phyloP scores from a whole-genome alignment of 2,113 vertebrate genomes.

The Fukomys damarensis region DNA sequence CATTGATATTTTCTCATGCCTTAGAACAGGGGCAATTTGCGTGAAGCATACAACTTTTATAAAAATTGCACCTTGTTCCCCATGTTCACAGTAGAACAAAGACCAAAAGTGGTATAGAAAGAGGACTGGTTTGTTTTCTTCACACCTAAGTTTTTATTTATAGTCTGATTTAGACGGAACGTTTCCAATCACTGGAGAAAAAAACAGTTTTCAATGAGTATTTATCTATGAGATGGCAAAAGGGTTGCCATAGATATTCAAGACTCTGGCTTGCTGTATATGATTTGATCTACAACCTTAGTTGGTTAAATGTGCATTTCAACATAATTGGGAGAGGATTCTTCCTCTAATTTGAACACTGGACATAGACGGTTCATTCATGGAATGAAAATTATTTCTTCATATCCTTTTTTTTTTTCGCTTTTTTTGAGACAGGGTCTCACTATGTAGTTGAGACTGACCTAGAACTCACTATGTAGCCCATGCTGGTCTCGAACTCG shows the following conservation, averaged over 20 bases:
- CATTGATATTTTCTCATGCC: not conserved
- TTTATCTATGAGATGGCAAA: constrained; percentile 18
- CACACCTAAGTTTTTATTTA: constrained; percentile 16
- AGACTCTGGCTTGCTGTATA: constrained; percentile 10
- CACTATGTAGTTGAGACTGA: too few species aligned
- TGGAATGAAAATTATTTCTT: constrained; percentile 54
- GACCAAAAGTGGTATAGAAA: constrained; percentile 3
- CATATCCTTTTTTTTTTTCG: constrained; percentile 25
- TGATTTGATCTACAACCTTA: constrained; percentile 53
- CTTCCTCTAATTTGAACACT: constrained; percentile 31
- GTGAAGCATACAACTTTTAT: not conserved
- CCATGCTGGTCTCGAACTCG: too few species aligned
- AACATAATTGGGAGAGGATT: constrained; percentile 39
- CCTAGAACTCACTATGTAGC: too few species aligned
- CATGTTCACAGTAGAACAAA: constrained; percentile 5
- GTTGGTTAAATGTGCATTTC: constrained; percentile 32
- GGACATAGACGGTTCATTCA: constrained; percentile 40
- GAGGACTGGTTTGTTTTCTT: not conserved
- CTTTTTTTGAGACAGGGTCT: too few species aligned
- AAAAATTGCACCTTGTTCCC: not conserved
- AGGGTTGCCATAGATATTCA: constrained; percentile 42
- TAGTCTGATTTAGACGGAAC: constrained; percentile 26
- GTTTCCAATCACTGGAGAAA: constrained; percentile 18
- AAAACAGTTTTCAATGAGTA: constrained; percentile 43
- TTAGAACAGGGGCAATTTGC: not conserved